Evolutionary conservation across 2,797 vertebrate genomes (phyloP).

Genomic region (Coregonus suidteri): DNA sequence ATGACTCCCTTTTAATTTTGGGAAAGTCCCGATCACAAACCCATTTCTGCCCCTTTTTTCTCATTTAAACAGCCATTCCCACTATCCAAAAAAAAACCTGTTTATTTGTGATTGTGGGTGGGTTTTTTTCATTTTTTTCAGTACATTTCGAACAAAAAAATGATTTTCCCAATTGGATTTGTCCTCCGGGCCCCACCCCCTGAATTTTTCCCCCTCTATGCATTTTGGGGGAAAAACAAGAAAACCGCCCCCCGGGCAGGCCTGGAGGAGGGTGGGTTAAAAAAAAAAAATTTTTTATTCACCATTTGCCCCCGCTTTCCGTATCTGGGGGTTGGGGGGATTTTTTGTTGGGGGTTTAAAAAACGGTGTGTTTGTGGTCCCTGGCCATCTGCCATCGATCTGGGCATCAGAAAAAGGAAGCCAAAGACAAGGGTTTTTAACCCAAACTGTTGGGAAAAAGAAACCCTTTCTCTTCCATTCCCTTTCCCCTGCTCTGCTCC

Average conservation of each 20-base stretch:
- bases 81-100: background rate
- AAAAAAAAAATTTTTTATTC: constrained; percentile 67
- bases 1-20: too few species aligned
- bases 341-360: constrained; percentile 36
- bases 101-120: background rate
- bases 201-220: background rate
- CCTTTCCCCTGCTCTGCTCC: constrained; percentile 44
- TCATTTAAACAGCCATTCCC: too few species aligned
- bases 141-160: background rate
- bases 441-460: constrained; percentile 67
- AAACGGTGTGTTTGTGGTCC: constrained; percentile 53
- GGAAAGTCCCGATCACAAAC: too few species aligned
- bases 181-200: background rate
- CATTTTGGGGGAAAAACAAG: background rate
- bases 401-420: constrained; percentile 72
- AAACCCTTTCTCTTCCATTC: constrained; percentile 68
- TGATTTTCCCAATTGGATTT: background rate
- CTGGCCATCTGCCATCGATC: constrained; percentile 67
- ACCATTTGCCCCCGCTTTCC: constrained; percentile 44
- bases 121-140: background rate
- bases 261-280: constrained; percentile 39
- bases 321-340: constrained; percentile 31
- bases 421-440: constrained; percentile 76
- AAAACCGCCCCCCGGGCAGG: constrained; percentile 20
- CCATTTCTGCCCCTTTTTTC: background rate